Base-by-base conservation (phyloP, 2,888 invertebrate genomes). In the Neria commutata region DNA sequence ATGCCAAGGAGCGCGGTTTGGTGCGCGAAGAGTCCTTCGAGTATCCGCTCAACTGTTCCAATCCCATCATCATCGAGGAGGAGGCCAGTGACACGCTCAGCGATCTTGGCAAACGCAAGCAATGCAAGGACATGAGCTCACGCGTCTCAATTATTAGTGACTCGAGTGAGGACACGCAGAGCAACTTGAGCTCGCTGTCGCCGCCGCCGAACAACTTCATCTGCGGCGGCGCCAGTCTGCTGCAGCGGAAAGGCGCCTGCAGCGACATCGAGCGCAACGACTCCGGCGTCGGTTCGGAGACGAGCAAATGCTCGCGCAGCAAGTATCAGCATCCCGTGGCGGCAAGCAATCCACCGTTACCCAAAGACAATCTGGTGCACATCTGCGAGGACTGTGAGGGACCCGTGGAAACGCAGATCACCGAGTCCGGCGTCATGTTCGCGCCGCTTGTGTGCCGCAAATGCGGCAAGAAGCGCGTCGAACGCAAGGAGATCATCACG, bases 221-320 rank as follows among this genome's bases (percentile, higher is more conserved):
- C 25, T 67, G 69, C 17, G 65, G 61, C 17, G 47, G 51, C 16
- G 54, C 47, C 21, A 64, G 65, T 10, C 34, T 62, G 6, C 19
- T 66, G 21, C 64, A 68, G 4, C 75, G 83, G 14, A 87, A 87
- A 68, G 88, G 88, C 71, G 67, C 71, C 45, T 64, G 71, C n/a
- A 77, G 75, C 58, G 94, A 94, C 79, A 90, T 95, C 67, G 95
- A 95, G 83, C 86, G 95, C 66, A 95, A 94, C 74, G 95, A 94
- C 80, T 95, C 94, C 17, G 95, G 95, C 2, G 94, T 95, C 1
- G 95, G 95, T 50, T 94, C 94, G 3, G 95, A 95, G 81, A 94
- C 94, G 6, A 92, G 92, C 78, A 93, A 93, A 79, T 90, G 91
- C 57, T 91, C 92, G 56, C 86, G 93, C 70, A 91, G 90, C 78